Conservation (phyloP, 2,113 vertebrate genomes). For the Protomyctophum bolini region DNA sequence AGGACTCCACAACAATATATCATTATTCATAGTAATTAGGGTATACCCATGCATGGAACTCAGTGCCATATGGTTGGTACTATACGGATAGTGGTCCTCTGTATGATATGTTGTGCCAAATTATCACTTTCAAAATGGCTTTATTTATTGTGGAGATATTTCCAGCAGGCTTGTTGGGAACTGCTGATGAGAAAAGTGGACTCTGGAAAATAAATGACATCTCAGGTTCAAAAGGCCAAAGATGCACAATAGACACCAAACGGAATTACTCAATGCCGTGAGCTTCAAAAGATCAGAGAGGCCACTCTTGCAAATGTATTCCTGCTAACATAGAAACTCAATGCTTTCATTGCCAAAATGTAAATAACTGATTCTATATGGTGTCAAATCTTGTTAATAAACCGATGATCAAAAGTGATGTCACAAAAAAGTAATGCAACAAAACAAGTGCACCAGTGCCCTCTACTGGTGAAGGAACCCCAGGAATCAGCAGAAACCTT, state of each 20-base stretch:
- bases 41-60: conserved; percentile 12
- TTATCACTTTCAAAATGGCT: not conserved
- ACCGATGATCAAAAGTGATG: not conserved
- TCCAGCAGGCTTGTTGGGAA: not conserved
- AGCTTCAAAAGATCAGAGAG: not conserved
- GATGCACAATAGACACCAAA: conserved; percentile 7
- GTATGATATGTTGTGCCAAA: conserved; percentile 13
- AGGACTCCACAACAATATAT: conserved; percentile 3
- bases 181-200: conserved; percentile 1
- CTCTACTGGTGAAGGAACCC: conserved; percentile 47
- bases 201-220: conserved; percentile 6
- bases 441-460: conserved; percentile 51
- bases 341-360: not conserved
- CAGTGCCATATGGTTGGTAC: not conserved
- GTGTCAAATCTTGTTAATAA: conserved; percentile 30
- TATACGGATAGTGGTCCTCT: not conserved
- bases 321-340: conserved; percentile 2
- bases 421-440: not conserved
- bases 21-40: conserved; percentile 39
- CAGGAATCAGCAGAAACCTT: not conserved
- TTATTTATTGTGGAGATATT: conserved; percentile 5
- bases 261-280: not conserved
- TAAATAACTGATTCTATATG: conserved; percentile 23
- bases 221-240: conserved; percentile 31
- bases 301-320: not conserved